Evolutionary conservation across 2,113 vertebrate genomes (phyloP).

Genomic region (Neomonachus schauinslandi): DNA sequence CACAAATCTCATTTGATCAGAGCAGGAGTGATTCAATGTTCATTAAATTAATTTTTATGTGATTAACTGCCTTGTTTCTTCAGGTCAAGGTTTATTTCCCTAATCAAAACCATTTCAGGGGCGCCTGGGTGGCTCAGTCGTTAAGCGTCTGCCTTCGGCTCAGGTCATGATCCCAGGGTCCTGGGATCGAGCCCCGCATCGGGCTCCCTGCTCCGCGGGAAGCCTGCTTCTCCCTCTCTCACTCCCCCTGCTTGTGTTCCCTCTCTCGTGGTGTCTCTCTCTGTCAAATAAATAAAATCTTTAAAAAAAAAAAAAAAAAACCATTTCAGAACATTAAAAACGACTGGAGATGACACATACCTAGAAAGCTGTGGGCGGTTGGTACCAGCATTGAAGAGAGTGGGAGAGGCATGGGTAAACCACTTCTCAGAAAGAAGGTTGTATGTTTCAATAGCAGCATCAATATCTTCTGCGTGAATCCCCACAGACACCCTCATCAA

Average conservation of each 20-base stretch:
- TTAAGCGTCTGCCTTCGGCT: too few relatives aligned
- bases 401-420: slow-evolving; percentile 98
- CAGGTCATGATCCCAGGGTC: too few relatives aligned
- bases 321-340: background rate
- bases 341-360: slow-evolving; percentile 76
- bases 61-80: slow-evolving; percentile 8
- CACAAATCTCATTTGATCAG: slow-evolving; percentile 31
- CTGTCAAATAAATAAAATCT: too few relatives aligned
- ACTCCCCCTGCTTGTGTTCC: too few relatives aligned
- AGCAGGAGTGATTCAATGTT: background rate
- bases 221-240: too few relatives aligned
- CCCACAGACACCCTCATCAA: slow-evolving; percentile 97
- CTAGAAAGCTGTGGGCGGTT: slow-evolving; percentile 97
- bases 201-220: too few relatives aligned
- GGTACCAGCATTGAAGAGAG: slow-evolving; percentile 97
- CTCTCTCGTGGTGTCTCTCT: too few relatives aligned
- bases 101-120: background rate
- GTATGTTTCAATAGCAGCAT: slow-evolving; percentile 96
- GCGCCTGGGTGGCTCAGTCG: too few relatives aligned
- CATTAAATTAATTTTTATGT: slow-evolving; percentile 42
- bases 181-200: too few relatives aligned
- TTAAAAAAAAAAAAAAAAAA: background rate
- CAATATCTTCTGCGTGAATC: slow-evolving; percentile 93
- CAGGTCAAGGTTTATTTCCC: background rate
- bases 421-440: slow-evolving; percentile 97